Conservation (phyloP, 2,888 invertebrate species). For the Hirudinaria manillensis region DNA sequence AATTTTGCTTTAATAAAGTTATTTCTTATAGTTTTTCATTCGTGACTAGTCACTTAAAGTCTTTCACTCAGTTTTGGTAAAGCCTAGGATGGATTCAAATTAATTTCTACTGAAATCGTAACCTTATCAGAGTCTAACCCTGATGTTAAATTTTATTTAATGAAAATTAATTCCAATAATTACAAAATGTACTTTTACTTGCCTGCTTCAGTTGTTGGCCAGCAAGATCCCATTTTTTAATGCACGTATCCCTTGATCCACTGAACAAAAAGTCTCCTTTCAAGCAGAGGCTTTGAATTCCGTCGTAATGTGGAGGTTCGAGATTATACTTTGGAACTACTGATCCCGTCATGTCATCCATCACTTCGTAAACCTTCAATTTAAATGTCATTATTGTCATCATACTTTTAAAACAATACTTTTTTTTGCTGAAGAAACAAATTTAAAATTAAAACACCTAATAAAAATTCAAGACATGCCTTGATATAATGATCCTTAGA, state of each 20-base stretch:
- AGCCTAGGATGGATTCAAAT: too few relatives aligned
- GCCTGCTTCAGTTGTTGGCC: constrained; percentile 53
- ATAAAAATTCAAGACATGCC: constrained; percentile 49
- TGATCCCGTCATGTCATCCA: constrained; percentile 55
- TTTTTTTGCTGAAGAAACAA: neutral
- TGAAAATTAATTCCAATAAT: too few relatives aligned
- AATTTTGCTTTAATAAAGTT: too few relatives aligned
- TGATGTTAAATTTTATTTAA: too few relatives aligned
- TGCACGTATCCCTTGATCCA: constrained; percentile 76
- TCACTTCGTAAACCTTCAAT: constrained; percentile 56
- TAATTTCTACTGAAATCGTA: too few relatives aligned
- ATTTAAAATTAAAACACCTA: neutral
- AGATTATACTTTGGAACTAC: constrained; percentile 63
- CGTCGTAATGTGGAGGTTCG: constrained; percentile 83
- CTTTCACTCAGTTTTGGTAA: too few relatives aligned
- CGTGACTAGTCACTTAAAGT: too few relatives aligned
- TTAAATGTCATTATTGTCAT: constrained; percentile 73
- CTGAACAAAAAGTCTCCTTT: constrained; percentile 68
- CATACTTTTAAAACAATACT: constrained; percentile 28
- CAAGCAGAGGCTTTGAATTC: constrained; percentile 72
- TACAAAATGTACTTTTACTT: neutral
- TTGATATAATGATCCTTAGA: constrained; percentile 76
- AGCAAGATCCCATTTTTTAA: constrained; percentile 74
- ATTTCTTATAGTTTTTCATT: too few relatives aligned
- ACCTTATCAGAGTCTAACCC: too few relatives aligned